Evolutionary conservation across 2,888 invertebrate genomes (phyloP), one percentile per base, ranked within the genome.

Genomic region (Harpagoxenus sublaevis): DNA sequence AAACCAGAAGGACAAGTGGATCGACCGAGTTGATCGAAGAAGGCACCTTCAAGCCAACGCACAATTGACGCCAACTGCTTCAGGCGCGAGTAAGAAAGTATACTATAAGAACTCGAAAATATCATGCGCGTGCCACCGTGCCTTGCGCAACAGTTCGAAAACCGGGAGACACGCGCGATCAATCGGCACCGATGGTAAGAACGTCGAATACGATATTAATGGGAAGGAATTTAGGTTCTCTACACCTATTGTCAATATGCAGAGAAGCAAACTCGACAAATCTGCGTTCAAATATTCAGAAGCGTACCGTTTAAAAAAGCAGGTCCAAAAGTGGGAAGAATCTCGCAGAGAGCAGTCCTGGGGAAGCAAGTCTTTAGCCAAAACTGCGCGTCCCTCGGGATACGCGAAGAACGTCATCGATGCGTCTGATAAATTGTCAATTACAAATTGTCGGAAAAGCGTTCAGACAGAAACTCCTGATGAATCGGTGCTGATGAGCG

Each of bases 311-410:
- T 81, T 73, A 18, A 81, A 9, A 6, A 81, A 81, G 51, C 79
- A 28, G 12, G 48, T 60, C 1, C 18, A 81, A 18, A 73, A 71
- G 18, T 71, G 0, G 2, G 18, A 51, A 4, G 73, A 60, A 60
- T 60, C 12, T 39, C n/a, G 1, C 39, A 8, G 18, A 3, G 51
- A 62, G 45, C 31, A 55, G n/a, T 31, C 48, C 5, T 85, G 89
- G 9, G 84, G 53, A 0, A 90, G 86, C 8, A 39, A 86, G 1
- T 62, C 86, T 1, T 35, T 87, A 66, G 55, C 84, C 0, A 63
- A 84, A 15, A 77, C 77, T 10, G 77, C 77, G 0, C 73, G 31
- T 10, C n/a, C 74, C 10, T 63, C 89, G 31, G 81, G 84, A 12
- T 81, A 71, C 31, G 60, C 84, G 2, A 48, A 55, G 23, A 2